Evolutionary conservation across 1,140 invertebrate species (phyloP), one percentile per base, ranked within the genome.

Genomic region (Globodera ellingtonae): DNA sequence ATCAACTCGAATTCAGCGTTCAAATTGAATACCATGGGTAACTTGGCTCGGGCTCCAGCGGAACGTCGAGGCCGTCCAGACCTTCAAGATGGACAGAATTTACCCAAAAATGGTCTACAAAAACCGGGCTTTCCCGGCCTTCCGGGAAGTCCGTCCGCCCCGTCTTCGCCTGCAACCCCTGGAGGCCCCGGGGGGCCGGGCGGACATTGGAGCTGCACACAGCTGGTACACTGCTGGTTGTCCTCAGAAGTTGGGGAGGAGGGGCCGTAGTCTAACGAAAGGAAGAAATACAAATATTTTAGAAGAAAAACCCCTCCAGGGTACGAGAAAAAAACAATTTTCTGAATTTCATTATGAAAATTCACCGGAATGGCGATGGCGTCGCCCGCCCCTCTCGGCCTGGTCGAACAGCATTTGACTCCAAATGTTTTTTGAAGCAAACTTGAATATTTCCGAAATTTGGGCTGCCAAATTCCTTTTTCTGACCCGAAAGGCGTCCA

Each of bases 151-250:
- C 82, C 82, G 73, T 83, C 82, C 47, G 66, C 50, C 21, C 82
- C 82, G 47, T 66, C 65, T 56, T 83, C 82, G 52, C 82, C 84
- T n/a, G 84, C 81, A n/a, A 89, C 88, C 77, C 88, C 86, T 66
- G 88, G 88, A 50, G 87, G 87, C 18, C 88, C 88, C 5, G 85
- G 83, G 44, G 88, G 88, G 50, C 87, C 87, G 59, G 87, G 87
- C 59, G 87, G 87, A 79, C 87, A 88, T 75, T 88, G 84, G 24
- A 88, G 80, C 81, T 89, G 86, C 21, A 88, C 88, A 82, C 87
- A 88, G 15, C 81, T 86, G 6, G 86, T 83, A 69, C 87, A 88
- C 74, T 89, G 88, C 44, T 82, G 79, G 6, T 59, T 79, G n/a
- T 82, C 88, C 24, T 73, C 83, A 52, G 84, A 76, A 15, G 75